A percentile compares a stretch with the other conserved stretches of the same genome.
These are phyloP conservation scores for Nylanderia fulva DNA, from an alignment of 1,140 invertebrate genomes.

Conservation along the genomic window DNA sequence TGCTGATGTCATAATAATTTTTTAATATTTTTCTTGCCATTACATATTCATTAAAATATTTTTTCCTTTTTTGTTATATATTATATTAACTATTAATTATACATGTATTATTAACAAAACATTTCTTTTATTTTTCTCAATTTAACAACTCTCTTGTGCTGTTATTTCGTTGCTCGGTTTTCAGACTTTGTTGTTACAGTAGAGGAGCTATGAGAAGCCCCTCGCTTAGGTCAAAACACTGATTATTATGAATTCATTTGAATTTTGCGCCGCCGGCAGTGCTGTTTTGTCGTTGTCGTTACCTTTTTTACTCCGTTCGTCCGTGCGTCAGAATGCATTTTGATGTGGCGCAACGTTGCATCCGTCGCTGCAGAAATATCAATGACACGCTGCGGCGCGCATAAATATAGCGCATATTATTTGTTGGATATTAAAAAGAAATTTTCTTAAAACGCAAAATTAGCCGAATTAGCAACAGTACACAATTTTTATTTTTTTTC, in stretches of 20 bases:
- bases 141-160: background rate
- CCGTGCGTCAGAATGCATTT: slow-evolving; percentile 55
- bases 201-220: slow-evolving; percentile 6
- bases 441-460: slow-evolving; percentile 23
- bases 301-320: slow-evolving; percentile 38
- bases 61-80: background rate
- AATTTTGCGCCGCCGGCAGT: slow-evolving; percentile 28
- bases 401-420: slow-evolving; percentile 70
- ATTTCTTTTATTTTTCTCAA: background rate
- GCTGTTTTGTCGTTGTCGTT: slow-evolving; percentile 22
- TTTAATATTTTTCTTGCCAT: background rate
- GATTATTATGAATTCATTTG: slow-evolving; percentile 62
- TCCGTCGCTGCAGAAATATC: slow-evolving; percentile 45
- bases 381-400: slow-evolving; percentile 54
- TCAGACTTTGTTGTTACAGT: slow-evolving; percentile 21
- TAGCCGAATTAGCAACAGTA: no score
- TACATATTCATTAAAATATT: background rate
- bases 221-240: slow-evolving; percentile 14
- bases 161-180: background rate
- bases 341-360: slow-evolving; percentile 43
- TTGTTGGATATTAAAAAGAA: slow-evolving; percentile 47
- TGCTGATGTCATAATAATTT: slow-evolving; percentile 4
- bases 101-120: background rate
- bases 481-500: no score
- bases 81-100: background rate